Conservation (phyloP, 1,140 invertebrate species). For the Scaptodrosophila lebanonensis region DNA sequence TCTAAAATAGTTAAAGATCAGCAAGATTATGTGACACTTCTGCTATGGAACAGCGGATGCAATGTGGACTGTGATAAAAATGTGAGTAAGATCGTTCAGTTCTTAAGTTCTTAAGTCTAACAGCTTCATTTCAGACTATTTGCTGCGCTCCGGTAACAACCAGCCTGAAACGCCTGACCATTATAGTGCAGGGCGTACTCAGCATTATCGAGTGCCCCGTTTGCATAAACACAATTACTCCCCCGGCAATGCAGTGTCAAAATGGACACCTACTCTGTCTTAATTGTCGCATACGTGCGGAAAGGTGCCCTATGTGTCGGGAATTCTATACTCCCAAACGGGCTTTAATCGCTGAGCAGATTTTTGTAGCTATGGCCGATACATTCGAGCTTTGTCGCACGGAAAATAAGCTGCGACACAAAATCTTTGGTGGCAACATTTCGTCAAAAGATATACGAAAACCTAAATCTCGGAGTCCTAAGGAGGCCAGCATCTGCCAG, state of each 20-base stretch:
- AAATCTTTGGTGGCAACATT: slow-evolving; percentile 54
- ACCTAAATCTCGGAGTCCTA: too few species aligned
- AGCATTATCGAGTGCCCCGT: slow-evolving; percentile 82
- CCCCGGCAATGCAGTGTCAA: slow-evolving; percentile 82
- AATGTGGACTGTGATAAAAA: slow-evolving; percentile 78
- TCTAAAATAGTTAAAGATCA: slow-evolving; percentile 79
- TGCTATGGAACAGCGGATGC: slow-evolving; percentile 78
- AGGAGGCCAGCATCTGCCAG: not conserved
- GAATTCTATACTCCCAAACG: slow-evolving; percentile 71
- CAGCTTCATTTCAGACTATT: slow-evolving; percentile 51
- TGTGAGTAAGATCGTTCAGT: slow-evolving; percentile 41
- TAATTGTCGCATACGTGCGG: slow-evolving; percentile 80
- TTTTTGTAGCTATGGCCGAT: slow-evolving; percentile 78
- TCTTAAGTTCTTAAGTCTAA: not conserved
- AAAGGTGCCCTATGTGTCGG: slow-evolving; percentile 82
- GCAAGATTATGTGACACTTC: slow-evolving; percentile 72
- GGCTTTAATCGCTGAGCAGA: slow-evolving; percentile 66
- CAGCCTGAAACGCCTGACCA: slow-evolving; percentile 78
- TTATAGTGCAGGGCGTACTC: slow-evolving; percentile 78
- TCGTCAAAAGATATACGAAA: slow-evolving; percentile 53
- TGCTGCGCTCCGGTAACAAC: slow-evolving; percentile 79
- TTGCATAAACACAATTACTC: slow-evolving; percentile 80
- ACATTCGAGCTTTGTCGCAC: slow-evolving; percentile 76
- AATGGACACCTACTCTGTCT: slow-evolving; percentile 83
- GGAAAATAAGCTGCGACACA: slow-evolving; percentile 58